Base-by-base conservation (phyloP, 2,888 invertebrate genomes). In the Drosophila birchii region DNA sequence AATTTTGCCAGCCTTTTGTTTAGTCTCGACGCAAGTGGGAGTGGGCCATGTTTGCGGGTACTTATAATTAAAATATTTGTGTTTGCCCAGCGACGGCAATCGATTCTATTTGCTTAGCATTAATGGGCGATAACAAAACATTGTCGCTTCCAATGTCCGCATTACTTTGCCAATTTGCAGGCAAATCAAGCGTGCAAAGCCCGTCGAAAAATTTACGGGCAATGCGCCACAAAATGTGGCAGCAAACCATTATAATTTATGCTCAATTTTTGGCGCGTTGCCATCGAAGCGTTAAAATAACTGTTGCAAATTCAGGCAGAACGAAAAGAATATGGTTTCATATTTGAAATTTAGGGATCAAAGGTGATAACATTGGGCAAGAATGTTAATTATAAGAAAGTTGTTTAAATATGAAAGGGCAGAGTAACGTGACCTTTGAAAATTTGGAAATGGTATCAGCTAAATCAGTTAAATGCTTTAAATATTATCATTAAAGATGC, bases 51-150 rank as follows among this genome's bases (percentile, higher is more conserved):
- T 67, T 68, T 68, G 67, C 29, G 34, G 41, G 55, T 41, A 67
- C 69, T 77, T 69, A 60, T 71, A 85, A 88, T 82, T 78, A 80
- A 76, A 84, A 78, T 86, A 86, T 85, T 75, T 57, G 43, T 55
- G 54, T 26, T 67, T 64, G 39, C 29, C 14, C 29, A 12, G 26
- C 9, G 20, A 43, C 8, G 5, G 20, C 60, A 14, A 41, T 18
- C 47, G 63, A 41, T 39, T 18, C 62, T 81, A 75, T 80, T 85
- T 87, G 78, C 56, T 70, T 62, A 62, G 73, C 68, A 76, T 76
- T 84, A 77, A 79, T 86, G 75, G 64, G 56, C 64, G 43, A 64
- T 73, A 82, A 71, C 64, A 38, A 53, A 49, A 53, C 51, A 47
- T 54, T 78, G 58, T 81, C 62, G 66, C 49, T 53, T 62, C 58